Evolutionary conservation across 1,140 invertebrate species (phyloP), one percentile per base, ranked within the genome.

Genomic region (Zaprionus capensis): DNA sequence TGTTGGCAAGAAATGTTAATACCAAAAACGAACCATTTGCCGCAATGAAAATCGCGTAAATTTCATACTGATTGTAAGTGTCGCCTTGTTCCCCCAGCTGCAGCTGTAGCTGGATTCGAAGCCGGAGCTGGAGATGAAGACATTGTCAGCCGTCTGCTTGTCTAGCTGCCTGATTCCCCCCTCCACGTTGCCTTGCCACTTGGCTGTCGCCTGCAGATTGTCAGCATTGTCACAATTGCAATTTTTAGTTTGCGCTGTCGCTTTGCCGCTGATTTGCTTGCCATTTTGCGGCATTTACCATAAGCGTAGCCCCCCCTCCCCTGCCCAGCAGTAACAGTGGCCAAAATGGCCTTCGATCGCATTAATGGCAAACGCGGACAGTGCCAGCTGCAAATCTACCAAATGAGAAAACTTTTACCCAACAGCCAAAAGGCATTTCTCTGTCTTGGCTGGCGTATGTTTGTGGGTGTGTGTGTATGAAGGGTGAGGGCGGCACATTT

Each of bases 1-100:
- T 71, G 63, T 59, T 81, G 76, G 68, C 75, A 68, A 87, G 78
- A 87, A 88, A 87, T 87, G 84, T 87, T 87, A 87, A 87, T 88
- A 87, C 84, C 81, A 71, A 87, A 87, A 88, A 77, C 84, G 71
- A 87, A 87, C 84, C 84, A 87, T 87, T 87, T 87, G 84, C 84
- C 84, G 84, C 84, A 87, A 88, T 87, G 84, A 87, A 87, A 87
- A 87, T 87, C 84, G 84, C 84, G 84, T 87, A 87, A 87, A 87
- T 87, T 87, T 87, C 81, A 81, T 87, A 87, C 84, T 87, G 84
- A 87, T 87, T 87, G 84, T 87, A 84, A 87, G 84, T 87, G 84
- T 87, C 81, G 84, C 84, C 82, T 51, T 68, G 87, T 83, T 87
- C 71, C 68, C 69, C 70, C 64, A 63, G 34, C 24, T 17, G 31